Percentiles rank a stretch among this genome's conserved stretches.
These are phyloP conservation scores for Tautogolabrus adspersus DNA, from an alignment of 2,113 vertebrate genomes.

Conservation along the genomic window DNA sequence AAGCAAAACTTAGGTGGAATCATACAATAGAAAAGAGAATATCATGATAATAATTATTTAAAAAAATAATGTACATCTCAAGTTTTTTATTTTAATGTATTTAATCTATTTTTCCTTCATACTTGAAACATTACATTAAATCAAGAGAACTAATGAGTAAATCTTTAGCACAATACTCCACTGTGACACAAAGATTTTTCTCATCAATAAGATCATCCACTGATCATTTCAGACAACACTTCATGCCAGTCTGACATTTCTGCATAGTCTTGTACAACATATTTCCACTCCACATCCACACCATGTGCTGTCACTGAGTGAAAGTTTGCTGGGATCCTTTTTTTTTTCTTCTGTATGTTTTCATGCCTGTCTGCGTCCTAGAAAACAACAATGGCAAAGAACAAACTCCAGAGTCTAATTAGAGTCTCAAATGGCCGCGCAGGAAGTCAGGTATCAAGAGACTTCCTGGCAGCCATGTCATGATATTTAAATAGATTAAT, in stretches of 20 bases:
- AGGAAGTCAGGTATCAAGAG: constrained; percentile 32
- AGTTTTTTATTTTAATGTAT: no score
- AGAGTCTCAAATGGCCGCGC: constrained; percentile 58
- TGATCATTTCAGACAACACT: no score
- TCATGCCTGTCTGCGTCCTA: constrained; percentile 75
- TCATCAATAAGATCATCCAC: no score
- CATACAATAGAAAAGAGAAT: no score
- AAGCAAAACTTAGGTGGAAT: no score
- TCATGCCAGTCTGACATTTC: not conserved
- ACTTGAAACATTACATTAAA: no score
- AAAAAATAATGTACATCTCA: no score
- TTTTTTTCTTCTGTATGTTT: constrained; percentile 41
- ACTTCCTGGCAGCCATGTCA: constrained; percentile 38
- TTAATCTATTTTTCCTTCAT: no score
- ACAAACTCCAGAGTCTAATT: constrained; percentile 77
- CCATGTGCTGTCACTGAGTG: constrained; percentile 11
- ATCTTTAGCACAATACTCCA: no score
- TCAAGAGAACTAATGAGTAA: no score
- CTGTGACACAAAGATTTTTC: no score
- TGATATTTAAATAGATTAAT: constrained; percentile 21
- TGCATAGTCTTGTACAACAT: not conserved
- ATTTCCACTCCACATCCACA: not conserved
- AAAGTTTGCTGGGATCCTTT: constrained; percentile 34
- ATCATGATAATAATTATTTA: no score
- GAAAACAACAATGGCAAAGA: constrained; percentile 66